These are phyloP conservation scores for Amazona ochrocephala DNA, from an alignment of 2,797 vertebrate genomes.

Conservation along the genomic window DNA sequence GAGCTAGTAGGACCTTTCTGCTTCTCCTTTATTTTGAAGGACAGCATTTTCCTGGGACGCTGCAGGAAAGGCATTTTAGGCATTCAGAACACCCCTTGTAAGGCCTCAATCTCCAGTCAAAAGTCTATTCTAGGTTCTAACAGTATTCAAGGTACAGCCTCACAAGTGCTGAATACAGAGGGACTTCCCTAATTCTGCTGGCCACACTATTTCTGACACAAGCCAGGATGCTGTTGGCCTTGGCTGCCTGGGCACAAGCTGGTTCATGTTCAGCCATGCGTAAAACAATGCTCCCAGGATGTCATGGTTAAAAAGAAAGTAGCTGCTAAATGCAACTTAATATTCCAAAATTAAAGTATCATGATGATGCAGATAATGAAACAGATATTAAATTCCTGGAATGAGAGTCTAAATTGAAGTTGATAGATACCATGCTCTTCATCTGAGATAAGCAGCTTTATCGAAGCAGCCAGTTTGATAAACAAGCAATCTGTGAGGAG, in stretches of 20 bases:
- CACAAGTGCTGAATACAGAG: background rate
- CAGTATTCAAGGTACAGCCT: background rate
- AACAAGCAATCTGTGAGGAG: background rate
- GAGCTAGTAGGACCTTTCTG: background rate
- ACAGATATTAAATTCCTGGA: background rate
- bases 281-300: background rate
- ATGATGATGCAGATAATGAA: background rate
- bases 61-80: background rate
- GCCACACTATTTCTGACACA: background rate
- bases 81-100: accelerated
- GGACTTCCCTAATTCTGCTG: background rate
- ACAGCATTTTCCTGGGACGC: background rate
- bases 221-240: background rate
- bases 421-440: background rate
- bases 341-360: background rate
- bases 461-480: conserved; percentile 37
- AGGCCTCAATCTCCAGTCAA: background rate
- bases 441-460: conserved; percentile 39
- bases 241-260: background rate
- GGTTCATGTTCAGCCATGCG: background rate
- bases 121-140: background rate
- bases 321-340: background rate
- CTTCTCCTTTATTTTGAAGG: background rate
- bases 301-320: background rate
- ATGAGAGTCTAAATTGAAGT: background rate